Evolutionary conservation across 2,888 invertebrate species (phyloP).

Genomic region (Steinernema carpocapsae): DNA sequence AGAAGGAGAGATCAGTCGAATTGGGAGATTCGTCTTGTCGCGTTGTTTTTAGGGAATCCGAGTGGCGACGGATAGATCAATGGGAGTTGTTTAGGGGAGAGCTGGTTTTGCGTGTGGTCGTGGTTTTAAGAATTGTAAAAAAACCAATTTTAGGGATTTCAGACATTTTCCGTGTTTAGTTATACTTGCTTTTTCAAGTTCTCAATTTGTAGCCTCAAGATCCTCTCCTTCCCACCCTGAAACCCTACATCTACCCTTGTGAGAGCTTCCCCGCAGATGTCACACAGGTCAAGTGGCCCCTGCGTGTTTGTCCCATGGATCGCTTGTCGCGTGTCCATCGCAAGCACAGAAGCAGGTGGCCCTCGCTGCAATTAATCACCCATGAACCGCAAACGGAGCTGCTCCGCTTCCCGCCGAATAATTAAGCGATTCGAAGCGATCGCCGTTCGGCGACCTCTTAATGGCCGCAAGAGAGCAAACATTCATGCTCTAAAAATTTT

Average conservation of each 20-base stretch:
- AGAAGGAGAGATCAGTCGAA: background rate
- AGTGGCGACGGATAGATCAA: background rate
- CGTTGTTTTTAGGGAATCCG: background rate
- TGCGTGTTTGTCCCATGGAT: constrained; percentile 29
- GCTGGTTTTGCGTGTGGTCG: too few species aligned
- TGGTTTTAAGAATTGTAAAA: too few species aligned
- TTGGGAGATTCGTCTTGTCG: background rate
- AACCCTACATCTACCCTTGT: background rate
- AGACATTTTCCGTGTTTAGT: too few species aligned
- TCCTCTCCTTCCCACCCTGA: background rate
- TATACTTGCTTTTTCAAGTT: background rate
- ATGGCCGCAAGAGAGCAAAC: constrained; percentile 26
- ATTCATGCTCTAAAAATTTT: constrained; percentile 33
- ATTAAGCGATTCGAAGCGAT: constrained; percentile 10
- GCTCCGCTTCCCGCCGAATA: background rate
- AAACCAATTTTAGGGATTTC: too few species aligned
- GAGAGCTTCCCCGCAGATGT: background rate
- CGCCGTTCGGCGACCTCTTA: constrained; percentile 7
- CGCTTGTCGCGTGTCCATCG: background rate
- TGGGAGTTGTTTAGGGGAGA: background rate
- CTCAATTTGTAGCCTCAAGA: background rate
- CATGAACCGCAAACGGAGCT: constrained; percentile 2
- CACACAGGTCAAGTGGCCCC: constrained; percentile 25
- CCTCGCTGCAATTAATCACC: constrained; percentile 9
- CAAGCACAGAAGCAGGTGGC: constrained; percentile 27